Evolutionary conservation across 2,113 vertebrate genomes (phyloP).

Genomic region (Erythrolamprus reginae): DNA sequence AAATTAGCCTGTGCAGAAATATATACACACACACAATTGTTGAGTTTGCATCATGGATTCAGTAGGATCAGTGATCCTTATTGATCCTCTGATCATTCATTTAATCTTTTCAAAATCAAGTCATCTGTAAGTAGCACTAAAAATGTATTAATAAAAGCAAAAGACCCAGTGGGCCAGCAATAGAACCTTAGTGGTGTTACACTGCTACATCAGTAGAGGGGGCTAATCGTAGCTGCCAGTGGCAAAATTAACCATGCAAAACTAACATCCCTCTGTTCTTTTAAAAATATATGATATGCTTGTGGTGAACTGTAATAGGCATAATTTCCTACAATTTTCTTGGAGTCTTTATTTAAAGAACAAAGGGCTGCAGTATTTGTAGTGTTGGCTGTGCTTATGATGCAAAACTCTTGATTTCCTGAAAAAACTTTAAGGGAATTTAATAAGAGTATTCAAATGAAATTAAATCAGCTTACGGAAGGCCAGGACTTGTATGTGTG

Average conservation of each 20-base stretch:
- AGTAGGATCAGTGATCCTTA: not conserved
- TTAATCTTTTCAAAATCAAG: not conserved
- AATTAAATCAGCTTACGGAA: not conserved
- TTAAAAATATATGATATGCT: not conserved
- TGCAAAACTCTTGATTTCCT: not conserved
- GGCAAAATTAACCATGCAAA: not conserved
- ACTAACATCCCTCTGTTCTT: not conserved
- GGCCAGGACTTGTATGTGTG: not conserved
- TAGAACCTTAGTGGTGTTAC: not conserved
- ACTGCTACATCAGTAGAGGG: not conserved
- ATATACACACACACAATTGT: not conserved
- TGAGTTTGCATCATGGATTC: not conserved
- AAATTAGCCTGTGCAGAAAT: not conserved
- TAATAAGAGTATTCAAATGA: not conserved
- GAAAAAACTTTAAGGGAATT: not conserved
- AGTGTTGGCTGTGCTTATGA: not conserved
- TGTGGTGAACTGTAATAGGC: not conserved
- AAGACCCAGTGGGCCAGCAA: not conserved
- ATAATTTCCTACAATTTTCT: not conserved
- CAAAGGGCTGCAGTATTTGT: not conserved
- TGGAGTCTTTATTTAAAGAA: not conserved
- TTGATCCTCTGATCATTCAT: not conserved
- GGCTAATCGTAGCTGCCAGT: not conserved
- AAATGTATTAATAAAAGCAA: not conserved
- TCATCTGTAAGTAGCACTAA: not conserved